Base-by-base conservation (phyloP, 1,140 invertebrate species). In the Geopemphigus sp. region DNA sequence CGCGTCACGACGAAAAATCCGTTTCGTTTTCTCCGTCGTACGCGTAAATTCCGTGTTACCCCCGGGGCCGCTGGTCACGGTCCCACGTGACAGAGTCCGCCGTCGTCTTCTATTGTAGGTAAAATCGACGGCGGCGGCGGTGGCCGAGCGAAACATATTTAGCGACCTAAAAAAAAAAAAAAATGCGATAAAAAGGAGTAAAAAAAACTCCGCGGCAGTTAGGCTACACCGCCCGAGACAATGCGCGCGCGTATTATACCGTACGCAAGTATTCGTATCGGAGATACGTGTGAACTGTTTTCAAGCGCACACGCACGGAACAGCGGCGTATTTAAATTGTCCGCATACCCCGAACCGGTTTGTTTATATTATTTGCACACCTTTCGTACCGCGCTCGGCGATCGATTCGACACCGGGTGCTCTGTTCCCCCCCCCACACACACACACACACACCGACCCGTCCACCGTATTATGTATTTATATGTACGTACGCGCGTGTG, bases 281-380 rank as follows among this genome's bases (percentile, higher is more conserved):
- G 32, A 64, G 6, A 12, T n/a, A 64, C 63, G 63, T 45, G 63
- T 66, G 63, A 66, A 66, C 63, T 66, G 32, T 45, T 66, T 22
- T 5, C 0, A 6, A 14, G 3, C 63, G 39, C 32, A 22, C 61
- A 32, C 11, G 17, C 29, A 32, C 32, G 10, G 17, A 15, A 74
- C 54, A 19, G 8, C 5, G 15, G 53, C 5, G n/a, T 47, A 61
- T 76, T 61, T 45, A 24, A 59, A 76, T 61, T 19, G 73, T 76
- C 24, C 56, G 73, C 29, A 76, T 74, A 32, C 72, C 54, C 29
- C 73, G n/a, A 59, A 78, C 73, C 73, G 56, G 73, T 76, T 61
- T 61, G 73, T 61, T 45, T 24, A 45, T 68, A 22, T 64, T 64
- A 53, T 76, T 76, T 76, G 73, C 73, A 76, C 73, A 76, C 73